Evolutionary conservation across 2,797 vertebrate species (phyloP).

Genomic region (Picus viridis): DNA sequence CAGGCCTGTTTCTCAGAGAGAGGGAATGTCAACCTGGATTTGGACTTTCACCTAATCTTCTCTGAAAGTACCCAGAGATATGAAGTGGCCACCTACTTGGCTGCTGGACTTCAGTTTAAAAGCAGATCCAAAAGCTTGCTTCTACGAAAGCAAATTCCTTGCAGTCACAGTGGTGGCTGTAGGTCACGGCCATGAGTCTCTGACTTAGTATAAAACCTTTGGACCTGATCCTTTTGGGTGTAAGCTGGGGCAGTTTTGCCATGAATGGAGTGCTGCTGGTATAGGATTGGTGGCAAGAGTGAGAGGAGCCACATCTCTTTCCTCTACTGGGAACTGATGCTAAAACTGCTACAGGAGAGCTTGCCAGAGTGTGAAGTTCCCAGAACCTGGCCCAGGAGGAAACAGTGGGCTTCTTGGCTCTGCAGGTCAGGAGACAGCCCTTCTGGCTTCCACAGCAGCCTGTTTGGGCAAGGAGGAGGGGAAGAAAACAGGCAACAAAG

Average conservation of each 20-base stretch:
- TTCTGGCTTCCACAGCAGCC: not conserved
- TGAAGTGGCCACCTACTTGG: conserved; percentile 62
- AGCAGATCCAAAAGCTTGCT: not conserved
- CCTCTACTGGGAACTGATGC: not conserved
- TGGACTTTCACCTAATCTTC: conserved; percentile 70
- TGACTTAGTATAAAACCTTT: not conserved
- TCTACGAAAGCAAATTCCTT: not conserved
- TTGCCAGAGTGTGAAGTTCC: not conserved
- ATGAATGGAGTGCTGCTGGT: not conserved
- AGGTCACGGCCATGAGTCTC: not conserved
- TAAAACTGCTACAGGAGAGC: not conserved
- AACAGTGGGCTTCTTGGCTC: not conserved
- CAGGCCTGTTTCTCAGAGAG: conserved; percentile 55
- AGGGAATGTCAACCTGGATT: conserved; percentile 64
- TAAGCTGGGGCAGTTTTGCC: not conserved
- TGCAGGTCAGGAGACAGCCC: not conserved
- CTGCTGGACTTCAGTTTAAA: conserved; percentile 43
- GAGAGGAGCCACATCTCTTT: not conserved
- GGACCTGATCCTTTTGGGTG: not conserved
- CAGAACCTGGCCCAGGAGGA: not conserved
- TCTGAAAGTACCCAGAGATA: conserved; percentile 52
- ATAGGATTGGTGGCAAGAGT: not conserved
- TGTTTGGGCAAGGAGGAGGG: not conserved
- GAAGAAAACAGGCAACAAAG: not conserved
- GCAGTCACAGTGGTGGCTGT: not conserved